Percentiles rank a stretch among this genome's conserved stretches.
Evolutionary conservation across 2,113 vertebrate species (phyloP).

Genomic region (Anseranas semipalmata): DNA sequence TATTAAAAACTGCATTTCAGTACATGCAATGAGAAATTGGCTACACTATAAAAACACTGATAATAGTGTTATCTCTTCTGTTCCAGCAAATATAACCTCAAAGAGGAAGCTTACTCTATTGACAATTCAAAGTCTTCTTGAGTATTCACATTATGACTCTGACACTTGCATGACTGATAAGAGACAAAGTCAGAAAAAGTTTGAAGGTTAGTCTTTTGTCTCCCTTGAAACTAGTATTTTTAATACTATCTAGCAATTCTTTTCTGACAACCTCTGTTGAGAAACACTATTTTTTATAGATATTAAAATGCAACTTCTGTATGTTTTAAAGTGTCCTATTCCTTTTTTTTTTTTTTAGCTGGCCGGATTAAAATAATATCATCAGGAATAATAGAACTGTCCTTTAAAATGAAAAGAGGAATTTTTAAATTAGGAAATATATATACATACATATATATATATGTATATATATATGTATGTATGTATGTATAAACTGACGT

Average conservation of each 20-base stretch:
- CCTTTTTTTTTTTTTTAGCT: neutral
- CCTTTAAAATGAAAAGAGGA: neutral
- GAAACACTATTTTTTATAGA: neutral
- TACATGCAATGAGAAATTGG: slow-evolving; percentile 65
- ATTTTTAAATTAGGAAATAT: neutral
- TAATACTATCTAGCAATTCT: slow-evolving; percentile 4
- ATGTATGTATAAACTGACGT: neutral
- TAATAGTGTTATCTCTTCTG: slow-evolving; percentile 71
- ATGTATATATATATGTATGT: no score
- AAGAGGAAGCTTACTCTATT: slow-evolving; percentile 56
- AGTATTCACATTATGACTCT: slow-evolving; percentile 66
- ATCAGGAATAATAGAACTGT: neutral
- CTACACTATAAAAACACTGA: slow-evolving; percentile 68
- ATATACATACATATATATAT: neutral
- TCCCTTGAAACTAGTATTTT: slow-evolving; percentile 46
- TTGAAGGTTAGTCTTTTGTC: slow-evolving; percentile 72
- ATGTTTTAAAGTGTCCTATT: neutral
- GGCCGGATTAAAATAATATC: neutral
- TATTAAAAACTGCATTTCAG: slow-evolving; percentile 56
- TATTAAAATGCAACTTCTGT: slow-evolving; percentile 16
- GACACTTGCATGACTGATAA: slow-evolving; percentile 71
- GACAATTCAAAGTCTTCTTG: slow-evolving; percentile 70
- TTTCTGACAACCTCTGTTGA: neutral
- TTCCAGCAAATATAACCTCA: slow-evolving; percentile 65
- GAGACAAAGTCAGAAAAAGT: slow-evolving; percentile 69